Conservation (phyloP, 2,888 invertebrate genomes). For the Zootermopsis nevadensis region DNA sequence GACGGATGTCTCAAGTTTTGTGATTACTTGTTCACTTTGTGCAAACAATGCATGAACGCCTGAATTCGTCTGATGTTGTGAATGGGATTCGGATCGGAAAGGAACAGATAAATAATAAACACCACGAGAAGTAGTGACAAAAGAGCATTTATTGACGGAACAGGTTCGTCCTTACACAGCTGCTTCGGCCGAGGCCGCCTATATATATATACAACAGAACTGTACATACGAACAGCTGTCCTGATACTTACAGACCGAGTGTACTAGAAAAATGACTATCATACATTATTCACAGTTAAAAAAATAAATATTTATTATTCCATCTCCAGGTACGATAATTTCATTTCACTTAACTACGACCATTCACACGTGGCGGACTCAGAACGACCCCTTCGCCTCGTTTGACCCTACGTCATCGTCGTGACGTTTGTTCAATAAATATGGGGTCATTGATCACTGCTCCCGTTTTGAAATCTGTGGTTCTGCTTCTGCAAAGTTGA, state of each 20-base stretch:
- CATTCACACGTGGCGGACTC: conserved; percentile 20
- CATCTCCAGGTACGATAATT: conserved; percentile 63
- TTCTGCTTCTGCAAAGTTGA: too few relatives aligned
- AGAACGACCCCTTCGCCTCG: too few relatives aligned
- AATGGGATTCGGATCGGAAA: too few relatives aligned
- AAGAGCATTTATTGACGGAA: conserved; percentile 24
- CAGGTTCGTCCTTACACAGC: neutral
- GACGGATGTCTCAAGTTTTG: too few relatives aligned
- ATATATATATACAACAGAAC: neutral
- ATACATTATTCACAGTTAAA: conserved; percentile 60
- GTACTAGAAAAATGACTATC: conserved; percentile 43
- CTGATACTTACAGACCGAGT: conserved; percentile 7
- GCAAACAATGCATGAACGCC: too few relatives aligned
- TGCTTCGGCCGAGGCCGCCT: too few relatives aligned
- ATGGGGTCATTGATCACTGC: too few relatives aligned
- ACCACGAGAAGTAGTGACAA: neutral
- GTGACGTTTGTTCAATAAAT: too few relatives aligned
- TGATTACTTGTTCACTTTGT: too few relatives aligned
- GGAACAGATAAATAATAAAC: neutral
- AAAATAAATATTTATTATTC: conserved; percentile 62
- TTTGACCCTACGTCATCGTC: too few relatives aligned
- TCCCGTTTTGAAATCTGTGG: too few relatives aligned
- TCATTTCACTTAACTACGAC: conserved; percentile 13
- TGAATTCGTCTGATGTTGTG: too few relatives aligned
- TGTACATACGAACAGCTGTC: conserved; percentile 6